phyloP scores from a whole-genome alignment of 2,888 invertebrate species.

The Dynastes maya region DNA sequence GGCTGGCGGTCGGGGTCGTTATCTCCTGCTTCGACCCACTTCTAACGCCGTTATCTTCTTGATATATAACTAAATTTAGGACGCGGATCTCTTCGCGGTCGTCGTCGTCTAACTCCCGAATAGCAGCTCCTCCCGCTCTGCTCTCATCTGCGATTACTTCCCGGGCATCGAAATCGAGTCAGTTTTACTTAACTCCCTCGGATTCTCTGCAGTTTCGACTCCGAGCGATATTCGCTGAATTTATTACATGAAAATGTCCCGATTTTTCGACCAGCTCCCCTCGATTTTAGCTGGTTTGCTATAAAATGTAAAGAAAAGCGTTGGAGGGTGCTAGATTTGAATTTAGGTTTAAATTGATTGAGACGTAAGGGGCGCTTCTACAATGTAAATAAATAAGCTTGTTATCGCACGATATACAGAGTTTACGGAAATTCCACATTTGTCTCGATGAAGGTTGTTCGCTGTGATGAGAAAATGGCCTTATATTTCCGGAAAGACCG shows the following conservation, averaged over 20 bases:
- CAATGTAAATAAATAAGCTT: no score
- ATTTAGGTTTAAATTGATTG: no score
- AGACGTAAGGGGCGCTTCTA: no score
- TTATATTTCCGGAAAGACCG: no score
- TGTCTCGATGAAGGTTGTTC: no score
- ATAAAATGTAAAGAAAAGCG: no score
- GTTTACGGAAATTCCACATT: no score
- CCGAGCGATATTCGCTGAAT: conserved; percentile 52
- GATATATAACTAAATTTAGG: conserved; percentile 53
- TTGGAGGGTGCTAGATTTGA: no score
- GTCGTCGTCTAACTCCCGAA: conserved; percentile 2
- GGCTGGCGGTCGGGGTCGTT: conserved; percentile 27
- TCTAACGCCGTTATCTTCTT: conserved; percentile 55
- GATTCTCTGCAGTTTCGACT: conserved; percentile 52
- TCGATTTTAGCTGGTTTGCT: no score
- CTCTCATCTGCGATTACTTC: conserved; percentile 8
- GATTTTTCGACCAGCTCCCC: conserved; percentile 14
- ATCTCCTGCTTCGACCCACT: conserved; percentile 43
- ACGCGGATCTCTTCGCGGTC: conserved; percentile 34
- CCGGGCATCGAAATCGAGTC: conserved; percentile 51
- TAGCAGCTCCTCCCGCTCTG: neutral
- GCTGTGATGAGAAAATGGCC: no score
- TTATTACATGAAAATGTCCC: conserved; percentile 51
- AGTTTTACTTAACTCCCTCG: conserved; percentile 55
- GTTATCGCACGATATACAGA: no score